Evolutionary conservation across 2,888 invertebrate species (phyloP).

Genomic region (Oligia strigilis): DNA sequence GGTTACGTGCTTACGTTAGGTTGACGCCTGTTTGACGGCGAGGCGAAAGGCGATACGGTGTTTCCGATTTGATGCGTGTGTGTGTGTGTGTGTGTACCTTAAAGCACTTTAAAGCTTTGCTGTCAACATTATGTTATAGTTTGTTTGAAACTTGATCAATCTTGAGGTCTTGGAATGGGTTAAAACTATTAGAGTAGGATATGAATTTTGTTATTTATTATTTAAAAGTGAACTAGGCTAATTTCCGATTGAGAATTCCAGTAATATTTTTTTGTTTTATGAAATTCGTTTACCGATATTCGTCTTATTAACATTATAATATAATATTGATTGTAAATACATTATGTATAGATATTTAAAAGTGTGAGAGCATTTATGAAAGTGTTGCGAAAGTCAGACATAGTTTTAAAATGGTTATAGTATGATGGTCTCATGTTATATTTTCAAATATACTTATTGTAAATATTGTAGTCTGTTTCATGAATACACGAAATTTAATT

Average conservation of each 20-base stretch:
- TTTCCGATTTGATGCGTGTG: no score
- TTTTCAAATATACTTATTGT: constrained; percentile 69
- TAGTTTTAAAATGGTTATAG: constrained; percentile 78
- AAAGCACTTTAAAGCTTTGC: not conserved
- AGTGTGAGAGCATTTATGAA: constrained; percentile 44
- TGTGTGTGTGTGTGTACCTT: no score
- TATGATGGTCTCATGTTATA: constrained; percentile 84
- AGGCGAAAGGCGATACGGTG: no score
- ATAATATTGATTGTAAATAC: constrained; percentile 33
- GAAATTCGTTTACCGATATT: not conserved
- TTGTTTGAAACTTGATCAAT: not conserved
- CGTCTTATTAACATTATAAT: not conserved
- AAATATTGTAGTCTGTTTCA: constrained; percentile 72
- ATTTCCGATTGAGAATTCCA: not conserved
- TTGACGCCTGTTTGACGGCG: no score
- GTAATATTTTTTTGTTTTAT: not conserved
- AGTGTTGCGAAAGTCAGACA: constrained; percentile 43
- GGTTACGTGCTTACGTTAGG: no score
- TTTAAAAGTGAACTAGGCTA: not conserved
- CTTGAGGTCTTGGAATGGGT: not conserved
- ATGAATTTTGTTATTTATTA: constrained; percentile 8
- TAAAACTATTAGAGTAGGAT: not conserved
- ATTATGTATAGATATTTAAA: constrained; percentile 43
- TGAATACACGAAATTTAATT: constrained; percentile 81
- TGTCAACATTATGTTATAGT: not conserved